Evolutionary conservation across 2,888 invertebrate genomes (phyloP).

Genomic region (Parnassius mnemosyne): DNA sequence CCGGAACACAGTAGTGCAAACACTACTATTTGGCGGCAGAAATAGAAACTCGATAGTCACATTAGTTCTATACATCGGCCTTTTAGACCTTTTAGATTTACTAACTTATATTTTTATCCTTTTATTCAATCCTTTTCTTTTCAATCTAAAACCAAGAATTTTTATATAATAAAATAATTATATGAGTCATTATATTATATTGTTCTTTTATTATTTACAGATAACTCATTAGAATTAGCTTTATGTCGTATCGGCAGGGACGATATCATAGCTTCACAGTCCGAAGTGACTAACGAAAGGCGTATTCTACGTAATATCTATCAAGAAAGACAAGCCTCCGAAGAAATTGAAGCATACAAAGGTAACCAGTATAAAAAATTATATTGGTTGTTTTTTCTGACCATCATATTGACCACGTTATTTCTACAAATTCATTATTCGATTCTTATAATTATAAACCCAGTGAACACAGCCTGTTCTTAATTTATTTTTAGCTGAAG

Average conservation of each 20-base stretch:
- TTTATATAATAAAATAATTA: too few relatives aligned
- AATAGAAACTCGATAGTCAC: too few relatives aligned
- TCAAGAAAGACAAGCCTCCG: slow-evolving; percentile 75
- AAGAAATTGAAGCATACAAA: slow-evolving; percentile 77
- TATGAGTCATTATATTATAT: neutral
- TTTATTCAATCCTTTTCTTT: too few relatives aligned
- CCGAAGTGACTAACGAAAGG: slow-evolving; percentile 80
- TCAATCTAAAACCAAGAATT: too few relatives aligned
- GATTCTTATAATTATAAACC: neutral
- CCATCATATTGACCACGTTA: neutral
- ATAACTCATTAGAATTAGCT: slow-evolving; percentile 89
- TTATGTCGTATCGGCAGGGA: slow-evolving; percentile 92
- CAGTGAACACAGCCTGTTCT: neutral
- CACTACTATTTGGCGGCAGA: too few relatives aligned
- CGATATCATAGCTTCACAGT: slow-evolving; percentile 94
- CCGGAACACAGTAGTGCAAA: too few relatives aligned
- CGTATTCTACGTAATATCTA: slow-evolving; percentile 77
- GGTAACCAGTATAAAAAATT: slow-evolving; percentile 41
- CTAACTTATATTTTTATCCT: too few relatives aligned
- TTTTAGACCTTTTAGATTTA: too few relatives aligned
- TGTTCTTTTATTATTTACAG: slow-evolving; percentile 40
- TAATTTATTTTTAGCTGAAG: slow-evolving; percentile 55
- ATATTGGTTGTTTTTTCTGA: too few relatives aligned
- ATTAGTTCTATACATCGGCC: too few relatives aligned
- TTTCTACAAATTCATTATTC: slow-evolving; percentile 3